A percentile compares a stretch with the other conserved stretches of the same genome.
phyloP scores from a whole-genome alignment of 1,140 invertebrate genomes.

The Notospermus geniculatus region DNA sequence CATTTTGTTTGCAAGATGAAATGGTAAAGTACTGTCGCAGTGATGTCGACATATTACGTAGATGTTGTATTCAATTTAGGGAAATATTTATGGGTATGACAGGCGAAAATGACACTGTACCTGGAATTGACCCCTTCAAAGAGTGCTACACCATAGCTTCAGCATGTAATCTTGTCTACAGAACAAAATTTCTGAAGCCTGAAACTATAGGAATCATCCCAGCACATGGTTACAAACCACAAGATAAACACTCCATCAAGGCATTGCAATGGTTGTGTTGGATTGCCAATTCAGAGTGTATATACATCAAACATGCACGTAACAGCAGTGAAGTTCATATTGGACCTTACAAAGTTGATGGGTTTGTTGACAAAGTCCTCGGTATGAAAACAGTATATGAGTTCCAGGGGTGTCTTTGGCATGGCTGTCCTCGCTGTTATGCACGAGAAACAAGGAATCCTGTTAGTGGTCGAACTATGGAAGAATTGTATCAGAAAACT shows the following conservation, averaged over 20 bases:
- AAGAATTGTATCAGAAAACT: slow-evolving; percentile 21
- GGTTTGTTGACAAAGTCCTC: slow-evolving; percentile 5
- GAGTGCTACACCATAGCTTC: too few relatives aligned
- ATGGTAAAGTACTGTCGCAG: background rate
- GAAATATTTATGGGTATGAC: too few relatives aligned
- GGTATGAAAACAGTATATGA: slow-evolving; percentile 27
- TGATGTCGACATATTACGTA: slow-evolving; percentile 21
- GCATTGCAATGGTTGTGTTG: too few relatives aligned
- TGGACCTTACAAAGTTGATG: slow-evolving; percentile 16
- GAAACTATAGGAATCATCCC: too few relatives aligned
- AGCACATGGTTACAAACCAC: too few relatives aligned
- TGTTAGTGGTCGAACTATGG: slow-evolving; percentile 18
- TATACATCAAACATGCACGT: slow-evolving; percentile 19
- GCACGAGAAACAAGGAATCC: slow-evolving; percentile 11
- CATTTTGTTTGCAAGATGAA: slow-evolving; percentile 19
- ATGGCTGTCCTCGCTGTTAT: slow-evolving; percentile 32
- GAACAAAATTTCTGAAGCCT: too few relatives aligned
- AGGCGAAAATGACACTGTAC: too few relatives aligned
- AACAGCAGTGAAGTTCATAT: slow-evolving; percentile 13
- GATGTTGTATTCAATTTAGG: too few relatives aligned
- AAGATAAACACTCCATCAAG: too few relatives aligned
- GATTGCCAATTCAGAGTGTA: slow-evolving; percentile 6
- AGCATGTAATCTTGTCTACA: too few relatives aligned
- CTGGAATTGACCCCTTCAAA: too few relatives aligned
- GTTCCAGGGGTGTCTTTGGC: slow-evolving; percentile 30